Conservation (phyloP, 1,140 invertebrate species). For the Paracyclopina nana region DNA sequence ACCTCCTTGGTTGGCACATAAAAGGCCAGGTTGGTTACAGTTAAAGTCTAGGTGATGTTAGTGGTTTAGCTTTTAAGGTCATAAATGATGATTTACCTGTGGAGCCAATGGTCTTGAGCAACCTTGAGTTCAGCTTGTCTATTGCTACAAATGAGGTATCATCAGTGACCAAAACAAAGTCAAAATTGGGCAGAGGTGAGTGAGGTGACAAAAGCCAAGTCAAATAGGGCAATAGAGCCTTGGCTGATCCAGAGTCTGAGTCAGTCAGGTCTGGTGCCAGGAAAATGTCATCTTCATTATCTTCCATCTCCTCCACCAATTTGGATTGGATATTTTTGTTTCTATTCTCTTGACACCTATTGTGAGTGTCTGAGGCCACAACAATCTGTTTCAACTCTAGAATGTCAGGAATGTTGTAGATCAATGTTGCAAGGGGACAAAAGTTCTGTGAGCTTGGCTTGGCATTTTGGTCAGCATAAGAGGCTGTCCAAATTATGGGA, state of each 20-base stretch:
- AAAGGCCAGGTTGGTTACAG: too few relatives aligned
- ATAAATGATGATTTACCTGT: too few relatives aligned
- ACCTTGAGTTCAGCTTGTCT: too few relatives aligned
- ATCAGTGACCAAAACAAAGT: slow-evolving; percentile 1
- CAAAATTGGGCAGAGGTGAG: too few relatives aligned
- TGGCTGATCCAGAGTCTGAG: not conserved
- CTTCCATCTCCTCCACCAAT: slow-evolving; percentile 10
- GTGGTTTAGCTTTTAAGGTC: too few relatives aligned
- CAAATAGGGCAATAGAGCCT: not conserved
- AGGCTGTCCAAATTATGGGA: not conserved
- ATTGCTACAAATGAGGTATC: not conserved
- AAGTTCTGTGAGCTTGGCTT: not conserved
- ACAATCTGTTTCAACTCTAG: slow-evolving; percentile 1
- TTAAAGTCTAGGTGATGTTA: too few relatives aligned
- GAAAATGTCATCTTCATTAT: slow-evolving; percentile 7
- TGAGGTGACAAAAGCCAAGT: not conserved
- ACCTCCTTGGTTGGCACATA: too few relatives aligned
- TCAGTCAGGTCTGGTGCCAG: not conserved
- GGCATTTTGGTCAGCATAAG: not conserved
- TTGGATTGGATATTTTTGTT: slow-evolving; percentile 4
- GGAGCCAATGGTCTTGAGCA: too few relatives aligned
- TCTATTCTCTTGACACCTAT: slow-evolving; percentile 8
- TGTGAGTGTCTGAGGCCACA: not conserved
- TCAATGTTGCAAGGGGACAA: slow-evolving; percentile 1
- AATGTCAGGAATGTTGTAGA: slow-evolving; percentile 3